These are phyloP conservation scores for Saccopteryx bilineata DNA, from an alignment of 2,113 vertebrate genomes.

Conservation along the genomic window DNA sequence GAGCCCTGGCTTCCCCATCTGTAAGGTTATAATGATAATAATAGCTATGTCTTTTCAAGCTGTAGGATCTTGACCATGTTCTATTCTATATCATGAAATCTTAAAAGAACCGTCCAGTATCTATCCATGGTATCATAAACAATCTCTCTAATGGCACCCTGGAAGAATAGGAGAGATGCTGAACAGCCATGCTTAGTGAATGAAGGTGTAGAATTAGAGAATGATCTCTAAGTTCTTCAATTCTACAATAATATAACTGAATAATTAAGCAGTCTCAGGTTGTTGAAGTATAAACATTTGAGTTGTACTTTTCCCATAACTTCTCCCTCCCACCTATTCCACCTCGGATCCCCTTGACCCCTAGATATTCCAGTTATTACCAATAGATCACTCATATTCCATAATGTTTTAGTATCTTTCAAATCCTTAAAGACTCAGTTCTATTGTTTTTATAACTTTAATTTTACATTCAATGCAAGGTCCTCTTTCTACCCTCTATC, in stretches of 20 bases:
- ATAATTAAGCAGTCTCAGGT: not conserved
- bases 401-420: not conserved
- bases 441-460: constrained; percentile 41
- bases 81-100: not conserved
- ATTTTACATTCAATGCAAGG: not conserved
- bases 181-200: not conserved
- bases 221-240: not conserved
- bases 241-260: not conserved
- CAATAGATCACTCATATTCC: not conserved
- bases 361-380: not conserved
- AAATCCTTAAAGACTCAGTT: constrained; percentile 21
- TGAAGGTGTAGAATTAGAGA: not conserved
- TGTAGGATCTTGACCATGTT: not conserved
- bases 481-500: not conserved
- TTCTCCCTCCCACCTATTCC: not conserved
- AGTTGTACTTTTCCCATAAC: not conserved
- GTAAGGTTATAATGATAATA: not conserved
- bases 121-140: not conserved
- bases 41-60: not conserved
- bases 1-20: not conserved
- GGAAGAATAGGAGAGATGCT: not conserved
- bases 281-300: not conserved
- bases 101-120: constrained; percentile 32
- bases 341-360: not conserved
- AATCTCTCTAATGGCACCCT: not conserved